Percentiles rank a stretch among this genome's conserved stretches.
Conservation (phyloP, 2,888 invertebrate genomes). For the Caenorhabditis wallacei region DNA sequence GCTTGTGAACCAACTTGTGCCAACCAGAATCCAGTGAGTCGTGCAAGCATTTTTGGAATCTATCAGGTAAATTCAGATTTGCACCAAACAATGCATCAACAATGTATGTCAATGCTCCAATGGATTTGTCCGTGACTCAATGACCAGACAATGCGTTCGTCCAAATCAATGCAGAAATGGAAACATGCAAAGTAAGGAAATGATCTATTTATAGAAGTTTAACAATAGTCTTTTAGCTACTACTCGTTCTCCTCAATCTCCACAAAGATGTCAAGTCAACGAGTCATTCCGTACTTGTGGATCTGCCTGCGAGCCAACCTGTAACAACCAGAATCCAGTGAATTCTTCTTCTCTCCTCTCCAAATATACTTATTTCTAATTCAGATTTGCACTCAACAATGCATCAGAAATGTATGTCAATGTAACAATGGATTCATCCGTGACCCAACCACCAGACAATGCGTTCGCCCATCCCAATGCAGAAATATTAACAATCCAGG, state of each 20-base stretch:
- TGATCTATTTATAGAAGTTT: not conserved
- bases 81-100: constrained; percentile 6
- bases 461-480: constrained; percentile 34
- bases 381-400: not conserved
- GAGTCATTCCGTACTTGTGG: constrained; percentile 46
- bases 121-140: constrained; percentile 34
- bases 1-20: constrained; percentile 50
- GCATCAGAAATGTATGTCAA: constrained; percentile 42
- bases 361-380: not conserved
- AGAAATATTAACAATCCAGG: not conserved
- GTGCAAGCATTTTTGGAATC: too few relatives aligned
- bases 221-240: not conserved
- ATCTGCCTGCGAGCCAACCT: constrained; percentile 44
- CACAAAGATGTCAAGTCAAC: constrained; percentile 32
- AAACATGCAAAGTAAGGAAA: not conserved
- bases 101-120: constrained; percentile 48
- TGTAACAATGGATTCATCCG: constrained; percentile 38
- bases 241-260: constrained; percentile 11
- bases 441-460: constrained; percentile 18
- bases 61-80: not conserved
- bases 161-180: constrained; percentile 22
- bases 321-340: constrained; percentile 15
- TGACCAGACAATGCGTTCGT: constrained; percentile 26
- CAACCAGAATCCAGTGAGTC: constrained; percentile 1
- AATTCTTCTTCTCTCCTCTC: not conserved